Percentiles rank a stretch among this genome's conserved stretches.
Evolutionary conservation across 2,113 vertebrate species (phyloP).

Genomic region (Alaudala cheleensis): DNA sequence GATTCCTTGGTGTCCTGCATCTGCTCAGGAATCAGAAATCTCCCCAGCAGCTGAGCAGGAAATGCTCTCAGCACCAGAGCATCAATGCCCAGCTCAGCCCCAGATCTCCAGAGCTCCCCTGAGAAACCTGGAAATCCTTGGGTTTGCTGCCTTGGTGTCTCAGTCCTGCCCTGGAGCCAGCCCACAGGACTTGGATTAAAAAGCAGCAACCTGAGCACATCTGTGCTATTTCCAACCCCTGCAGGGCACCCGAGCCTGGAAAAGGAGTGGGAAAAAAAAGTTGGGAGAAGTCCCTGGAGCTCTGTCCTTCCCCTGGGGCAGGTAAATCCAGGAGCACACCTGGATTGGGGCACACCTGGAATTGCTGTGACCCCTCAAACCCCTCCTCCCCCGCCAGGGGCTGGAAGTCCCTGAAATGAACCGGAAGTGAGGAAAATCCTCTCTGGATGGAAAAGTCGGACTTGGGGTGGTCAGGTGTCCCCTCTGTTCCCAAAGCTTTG

Average conservation of each 20-base stretch:
- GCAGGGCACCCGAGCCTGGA: not conserved
- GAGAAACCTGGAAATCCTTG: too few species aligned
- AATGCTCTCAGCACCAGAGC: too few species aligned
- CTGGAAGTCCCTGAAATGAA: not conserved
- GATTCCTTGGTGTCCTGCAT: too few species aligned
- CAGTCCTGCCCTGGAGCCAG: too few species aligned
- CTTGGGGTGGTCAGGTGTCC: rapidly evolving
- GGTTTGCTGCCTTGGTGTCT: too few species aligned
- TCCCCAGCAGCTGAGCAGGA: too few species aligned
- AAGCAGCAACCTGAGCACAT: not conserved
- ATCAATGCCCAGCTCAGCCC: too few species aligned
- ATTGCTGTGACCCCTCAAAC: not conserved
- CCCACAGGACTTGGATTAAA: not conserved
- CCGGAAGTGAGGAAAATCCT: not conserved
- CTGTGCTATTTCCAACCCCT: not conserved
- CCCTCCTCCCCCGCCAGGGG: not conserved
- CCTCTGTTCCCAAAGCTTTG: not conserved
- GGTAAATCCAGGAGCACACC: rapidly evolving
- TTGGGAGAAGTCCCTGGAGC: not conserved
- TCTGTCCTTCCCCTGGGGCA: not conserved
- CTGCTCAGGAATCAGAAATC: too few species aligned
- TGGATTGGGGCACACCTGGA: rapidly evolving
- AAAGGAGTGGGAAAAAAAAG: not conserved
- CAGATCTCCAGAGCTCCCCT: too few species aligned
- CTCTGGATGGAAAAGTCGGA: too few species aligned